These are phyloP conservation scores for Phyllotreta striolata DNA, from an alignment of 2,888 invertebrate genomes.

Conservation along the genomic window DNA sequence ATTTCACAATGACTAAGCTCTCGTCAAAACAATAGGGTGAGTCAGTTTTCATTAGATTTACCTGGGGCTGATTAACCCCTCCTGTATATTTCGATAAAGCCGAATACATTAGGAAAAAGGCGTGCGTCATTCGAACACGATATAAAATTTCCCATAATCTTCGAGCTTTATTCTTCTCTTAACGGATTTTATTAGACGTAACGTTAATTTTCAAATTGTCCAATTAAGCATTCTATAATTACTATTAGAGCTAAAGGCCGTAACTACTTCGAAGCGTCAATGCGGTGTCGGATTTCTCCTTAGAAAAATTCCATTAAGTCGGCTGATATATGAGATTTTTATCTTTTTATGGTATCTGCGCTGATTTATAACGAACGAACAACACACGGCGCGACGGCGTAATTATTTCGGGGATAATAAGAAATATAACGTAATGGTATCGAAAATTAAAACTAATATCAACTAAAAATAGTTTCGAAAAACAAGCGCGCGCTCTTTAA, in stretches of 20 bases:
- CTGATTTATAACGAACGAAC: conserved; percentile 12
- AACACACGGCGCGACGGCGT: background rate
- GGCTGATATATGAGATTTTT: conserved; percentile 19
- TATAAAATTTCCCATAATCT: too few relatives aligned
- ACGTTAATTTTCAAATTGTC: background rate
- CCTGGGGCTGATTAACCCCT: conserved; percentile 19
- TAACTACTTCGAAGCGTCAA: conserved; percentile 3
- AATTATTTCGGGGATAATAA: conserved; percentile 14
- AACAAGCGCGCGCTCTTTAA: too few relatives aligned
- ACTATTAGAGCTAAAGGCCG: background rate
- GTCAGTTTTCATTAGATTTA: conserved; percentile 25
- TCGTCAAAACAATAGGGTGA: conserved; percentile 30
- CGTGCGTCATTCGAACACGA: too few relatives aligned
- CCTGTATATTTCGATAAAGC: background rate
- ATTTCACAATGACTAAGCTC: conserved; percentile 20
- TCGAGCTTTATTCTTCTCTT: too few relatives aligned
- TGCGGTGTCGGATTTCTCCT: conserved; percentile 13
- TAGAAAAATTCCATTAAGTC: conserved; percentile 10
- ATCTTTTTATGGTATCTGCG: conserved; percentile 17
- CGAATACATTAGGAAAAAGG: too few relatives aligned
- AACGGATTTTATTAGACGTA: too few relatives aligned
- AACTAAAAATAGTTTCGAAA: background rate
- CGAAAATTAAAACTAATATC: background rate
- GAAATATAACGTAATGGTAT: conserved; percentile 1
- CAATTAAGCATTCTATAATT: conserved; percentile 8